Conservation (phyloP, 2,113 vertebrate species). For the Prietella phreatophila region DNA sequence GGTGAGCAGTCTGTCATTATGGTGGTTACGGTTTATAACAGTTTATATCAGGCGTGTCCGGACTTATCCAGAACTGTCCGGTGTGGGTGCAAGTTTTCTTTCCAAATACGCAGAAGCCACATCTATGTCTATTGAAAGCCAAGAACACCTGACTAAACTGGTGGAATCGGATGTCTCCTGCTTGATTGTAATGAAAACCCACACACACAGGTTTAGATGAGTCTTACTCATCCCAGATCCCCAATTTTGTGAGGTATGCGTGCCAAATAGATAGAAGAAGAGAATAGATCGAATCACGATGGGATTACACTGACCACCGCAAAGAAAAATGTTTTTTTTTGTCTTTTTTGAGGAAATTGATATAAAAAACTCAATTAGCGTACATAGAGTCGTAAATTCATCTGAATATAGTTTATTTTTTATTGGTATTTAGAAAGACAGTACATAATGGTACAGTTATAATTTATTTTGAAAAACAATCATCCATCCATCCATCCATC, state of each 20-base stretch:
- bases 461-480: no score
- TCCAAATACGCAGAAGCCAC: no score
- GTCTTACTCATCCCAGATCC: neutral
- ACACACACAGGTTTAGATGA: neutral
- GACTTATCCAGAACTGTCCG: no score
- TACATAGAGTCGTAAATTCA: neutral
- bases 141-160: no score
- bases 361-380: neutral
- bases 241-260: neutral
- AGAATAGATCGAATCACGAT: neutral
- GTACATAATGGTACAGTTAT: no score
- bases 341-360: neutral
- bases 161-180: no score
- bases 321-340: neutral
- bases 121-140: no score
- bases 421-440: no score
- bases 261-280: neutral
- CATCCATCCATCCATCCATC: no score
- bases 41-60: neutral
- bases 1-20: neutral
- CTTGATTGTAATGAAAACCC: no score
- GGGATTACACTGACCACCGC: neutral
- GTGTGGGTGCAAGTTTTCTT: no score
- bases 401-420: neutral
- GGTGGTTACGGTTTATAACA: neutral